Base-by-base conservation (phyloP, 2,113 vertebrate genomes). In the Eidolon helvum region DNA sequence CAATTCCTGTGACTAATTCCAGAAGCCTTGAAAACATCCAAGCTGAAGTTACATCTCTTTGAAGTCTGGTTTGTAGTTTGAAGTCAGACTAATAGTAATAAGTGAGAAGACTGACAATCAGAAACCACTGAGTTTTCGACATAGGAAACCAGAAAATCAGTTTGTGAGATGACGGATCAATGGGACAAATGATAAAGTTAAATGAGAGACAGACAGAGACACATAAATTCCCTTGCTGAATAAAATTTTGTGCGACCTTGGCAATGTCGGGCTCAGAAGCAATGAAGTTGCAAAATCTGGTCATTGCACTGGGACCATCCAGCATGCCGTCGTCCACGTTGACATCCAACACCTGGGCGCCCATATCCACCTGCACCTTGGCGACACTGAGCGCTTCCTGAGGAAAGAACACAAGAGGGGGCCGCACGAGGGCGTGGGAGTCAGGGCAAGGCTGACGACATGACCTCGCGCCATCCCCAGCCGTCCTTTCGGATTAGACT, bases 271-370 rank as follows among this genome's bases (percentile, higher is more conserved):
- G 99, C 95, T 99, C 99, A 0, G 99, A 99, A 79, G 99, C 98
- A 75, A 99, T 98, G 10, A 99, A 98, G 91, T 99, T 99, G 98
- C 99, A 99, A 95, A 99, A 99, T 87, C 98, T 99, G 33, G 99
- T 95, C 99, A 99, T 99, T 66, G 99, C 99, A 24, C 98, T 90
- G 0, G 98, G 98, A 1, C 99, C 99, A 1, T 99, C 99, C 84
- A 99, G 98, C 99, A 99, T 99, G 68, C 99, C 99, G 48, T 99
- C 99, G 68, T 99, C 99, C 99, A 99, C 99, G 98, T 99, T 99
- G 95, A 99, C 99, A 89, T 99, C 99, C 97, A 99, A 97, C 88
- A 99, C 96, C 98, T 99, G 99, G 61, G 99, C 99, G 30, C 99
- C 99, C 99, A 99, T 99, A 96, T 99, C 99, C 97, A 99, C 99